These are phyloP conservation scores for Vespertilio murinus DNA, from an alignment of 2,797 vertebrate species.

Conservation along the genomic window DNA sequence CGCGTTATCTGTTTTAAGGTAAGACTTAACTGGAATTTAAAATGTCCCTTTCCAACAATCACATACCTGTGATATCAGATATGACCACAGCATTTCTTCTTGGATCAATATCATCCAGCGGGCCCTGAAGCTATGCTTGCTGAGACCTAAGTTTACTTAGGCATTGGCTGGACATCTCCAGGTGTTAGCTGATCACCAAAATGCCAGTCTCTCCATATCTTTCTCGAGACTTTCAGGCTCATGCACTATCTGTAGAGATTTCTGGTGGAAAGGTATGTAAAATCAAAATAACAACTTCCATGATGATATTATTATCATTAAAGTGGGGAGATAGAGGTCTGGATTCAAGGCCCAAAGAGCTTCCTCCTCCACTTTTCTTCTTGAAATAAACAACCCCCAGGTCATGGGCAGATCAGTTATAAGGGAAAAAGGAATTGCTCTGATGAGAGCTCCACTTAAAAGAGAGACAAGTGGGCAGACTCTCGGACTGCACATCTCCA, in stretches of 20 bases:
- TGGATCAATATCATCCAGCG: neutral
- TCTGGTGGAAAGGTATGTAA: neutral
- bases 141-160: neutral
- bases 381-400: neutral
- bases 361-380: neutral
- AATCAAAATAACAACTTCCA: neutral
- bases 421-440: neutral
- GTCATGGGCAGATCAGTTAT: neutral
- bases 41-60: neutral
- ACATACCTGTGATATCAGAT: neutral
- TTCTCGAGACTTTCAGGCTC: neutral
- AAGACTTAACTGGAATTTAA: neutral
- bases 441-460: neutral
- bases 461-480: neutral
- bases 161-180: neutral
- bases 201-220: neutral
- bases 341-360: neutral
- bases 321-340: neutral
- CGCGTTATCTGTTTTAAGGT: neutral
- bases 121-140: neutral
- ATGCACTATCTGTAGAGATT: neutral
- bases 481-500: accelerated
- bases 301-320: neutral
- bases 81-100: neutral
- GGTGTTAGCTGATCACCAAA: neutral